These are phyloP conservation scores for Chaenodraco wilsoni DNA, from an alignment of 2,797 vertebrate species.

Conservation along the genomic window DNA sequence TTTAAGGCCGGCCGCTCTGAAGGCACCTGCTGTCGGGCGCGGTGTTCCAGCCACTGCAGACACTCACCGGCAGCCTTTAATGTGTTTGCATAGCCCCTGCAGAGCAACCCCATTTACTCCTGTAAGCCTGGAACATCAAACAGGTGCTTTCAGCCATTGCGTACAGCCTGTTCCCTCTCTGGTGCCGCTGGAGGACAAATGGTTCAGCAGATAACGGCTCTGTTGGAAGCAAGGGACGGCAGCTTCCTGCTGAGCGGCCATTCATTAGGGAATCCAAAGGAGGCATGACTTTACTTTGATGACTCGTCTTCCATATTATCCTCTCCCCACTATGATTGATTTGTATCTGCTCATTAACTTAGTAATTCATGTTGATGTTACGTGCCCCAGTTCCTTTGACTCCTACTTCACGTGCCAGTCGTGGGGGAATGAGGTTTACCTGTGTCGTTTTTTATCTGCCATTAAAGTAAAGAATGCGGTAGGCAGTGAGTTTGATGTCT, in stretches of 20 bases:
- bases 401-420: conserved; percentile 43
- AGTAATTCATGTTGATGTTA: conserved; percentile 55
- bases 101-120: conserved; percentile 75
- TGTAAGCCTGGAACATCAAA: conserved; percentile 79
- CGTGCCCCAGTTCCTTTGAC: conserved; percentile 57
- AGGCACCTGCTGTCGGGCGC: conserved; percentile 66
- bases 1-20: conserved; percentile 53
- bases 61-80: conserved; percentile 62
- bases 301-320: conserved; percentile 32
- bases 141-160: conserved; percentile 68
- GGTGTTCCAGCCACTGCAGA: conserved; percentile 62
- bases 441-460: conserved; percentile 28
- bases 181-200: conserved; percentile 70
- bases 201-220: conserved; percentile 65
- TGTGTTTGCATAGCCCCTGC: conserved; percentile 77
- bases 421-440: conserved; percentile 36
- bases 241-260: conserved; percentile 60
- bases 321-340: conserved; percentile 23
- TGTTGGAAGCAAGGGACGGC: conserved; percentile 45
- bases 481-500: conserved; percentile 59
- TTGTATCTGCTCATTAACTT: conserved; percentile 46
- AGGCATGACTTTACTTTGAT: conserved; percentile 50
- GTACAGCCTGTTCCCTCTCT: conserved; percentile 60
- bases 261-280: conserved; percentile 66
- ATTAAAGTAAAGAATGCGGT: conserved; percentile 28